Evolutionary conservation across 2,888 invertebrate genomes (phyloP), one percentile per base, ranked within the genome.

Genomic region (Acronicta leporina): DNA sequence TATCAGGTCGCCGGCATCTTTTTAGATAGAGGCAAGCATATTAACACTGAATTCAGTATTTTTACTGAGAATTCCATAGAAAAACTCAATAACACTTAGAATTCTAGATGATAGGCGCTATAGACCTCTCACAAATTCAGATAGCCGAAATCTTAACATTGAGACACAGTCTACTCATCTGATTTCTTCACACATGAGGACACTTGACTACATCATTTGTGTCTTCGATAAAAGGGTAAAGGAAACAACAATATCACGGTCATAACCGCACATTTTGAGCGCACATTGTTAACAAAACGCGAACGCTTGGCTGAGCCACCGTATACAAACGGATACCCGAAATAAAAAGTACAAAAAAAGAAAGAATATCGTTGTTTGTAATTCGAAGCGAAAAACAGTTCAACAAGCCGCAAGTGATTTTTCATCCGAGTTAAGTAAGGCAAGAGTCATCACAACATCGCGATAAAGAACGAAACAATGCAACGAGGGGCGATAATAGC

Each of bases 341-440:
- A 52, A 46, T 27, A 57, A 48, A 70, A 65, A 25, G 47, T 33
- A n/a, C n/a, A n/a, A n/a, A 45, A 55, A 49, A 51, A 57, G 14
- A 38, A 50, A 55, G 35, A 57, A 58, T 53, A 63, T 55, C 54
- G 47, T 35, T 25, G 35, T 57, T 54, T 53, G 63, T 73, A 20
- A 20, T 20, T 57, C 66, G 49, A 56, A 61, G 49, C 60, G 63
- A 71, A 65, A 69, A 66, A 56, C 60, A 52, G 69, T 63, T 67
- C 64, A 75, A 73, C 64, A 65, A 54, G 41, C 64, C 61, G 69
- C 69, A 75, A 75, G 67, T 67, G 72, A 75, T 75, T 75, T 69
- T 75, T 75, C 75, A 72, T 72, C 75, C 75, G 48, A 69, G 68
- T 64, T 68, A 75, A 69, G 67, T 68, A 75, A 69, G 67, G 45